These are phyloP conservation scores for Poecilobothrus nobilitatus DNA, from an alignment of 2,888 invertebrate genomes.

Conservation along the genomic window DNA sequence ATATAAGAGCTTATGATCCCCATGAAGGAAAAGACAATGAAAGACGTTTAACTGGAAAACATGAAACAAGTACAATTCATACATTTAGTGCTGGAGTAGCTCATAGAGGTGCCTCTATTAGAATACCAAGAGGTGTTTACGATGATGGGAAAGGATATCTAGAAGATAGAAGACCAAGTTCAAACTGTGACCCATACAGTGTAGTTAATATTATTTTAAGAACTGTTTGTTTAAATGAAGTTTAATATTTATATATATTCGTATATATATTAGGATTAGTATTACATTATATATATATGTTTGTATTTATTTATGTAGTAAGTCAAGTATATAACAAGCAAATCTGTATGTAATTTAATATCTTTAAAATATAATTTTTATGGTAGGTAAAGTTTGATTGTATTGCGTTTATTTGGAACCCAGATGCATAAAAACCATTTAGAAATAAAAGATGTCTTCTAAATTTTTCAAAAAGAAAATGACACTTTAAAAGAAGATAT, in stretches of 20 bases:
- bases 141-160: slow-evolving; percentile 91
- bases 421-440: no score
- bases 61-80: slow-evolving; percentile 94
- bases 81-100: slow-evolving; percentile 91
- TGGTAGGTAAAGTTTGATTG: no score
- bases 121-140: slow-evolving; percentile 85
- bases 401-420: no score
- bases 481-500: no score
- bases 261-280: no score
- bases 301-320: no score
- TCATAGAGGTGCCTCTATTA: slow-evolving; percentile 87
- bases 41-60: slow-evolving; percentile 85
- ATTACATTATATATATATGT: no score
- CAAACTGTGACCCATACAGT: slow-evolving; percentile 86
- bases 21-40: slow-evolving; percentile 94
- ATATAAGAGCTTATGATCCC: slow-evolving; percentile 95
- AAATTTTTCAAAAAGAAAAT: no score
- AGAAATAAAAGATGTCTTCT: no score
- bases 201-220: slow-evolving; percentile 79
- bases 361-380: no score
- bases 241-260: neutral
- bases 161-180: slow-evolving; percentile 88
- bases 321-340: no score
- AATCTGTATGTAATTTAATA: no score
- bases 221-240: slow-evolving; percentile 65